Conservation (phyloP, 64 coral and sea anemone species). For the Anthopleura sola region DNA sequence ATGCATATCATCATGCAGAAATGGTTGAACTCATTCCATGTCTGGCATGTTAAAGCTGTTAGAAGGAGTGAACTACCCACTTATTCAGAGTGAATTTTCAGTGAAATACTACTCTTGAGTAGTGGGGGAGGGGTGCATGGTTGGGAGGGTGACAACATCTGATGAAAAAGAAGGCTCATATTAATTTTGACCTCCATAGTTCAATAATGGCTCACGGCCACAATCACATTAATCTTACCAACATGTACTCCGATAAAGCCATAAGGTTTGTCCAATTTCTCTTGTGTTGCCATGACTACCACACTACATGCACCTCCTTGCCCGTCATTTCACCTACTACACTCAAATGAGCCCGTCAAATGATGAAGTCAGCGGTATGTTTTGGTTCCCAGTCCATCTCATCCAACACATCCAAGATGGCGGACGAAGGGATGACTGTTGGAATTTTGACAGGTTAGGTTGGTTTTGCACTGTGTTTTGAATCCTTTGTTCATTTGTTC, state of each 20-base stretch:
- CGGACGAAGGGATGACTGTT: conserved; percentile 47
- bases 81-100: too few relatives aligned
- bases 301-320: not conserved
- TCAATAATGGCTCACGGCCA: too few relatives aligned
- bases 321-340: not conserved
- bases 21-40: too few relatives aligned
- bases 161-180: too few relatives aligned
- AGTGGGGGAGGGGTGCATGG: too few relatives aligned
- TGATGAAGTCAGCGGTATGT: not conserved
- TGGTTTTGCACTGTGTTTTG: not conserved
- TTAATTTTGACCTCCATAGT: too few relatives aligned
- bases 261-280: not conserved
- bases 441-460: conserved; percentile 45
- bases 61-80: too few relatives aligned
- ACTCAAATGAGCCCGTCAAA: not conserved
- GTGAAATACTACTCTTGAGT: too few relatives aligned
- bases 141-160: too few relatives aligned
- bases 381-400: not conserved
- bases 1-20: too few relatives aligned
- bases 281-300: conserved; percentile 11
- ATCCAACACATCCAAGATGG: conserved; percentile 32
- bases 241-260: conserved; percentile 80
- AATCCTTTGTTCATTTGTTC: not conserved
- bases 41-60: too few relatives aligned
- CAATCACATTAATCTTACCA: conserved; percentile 25